Evolutionary conservation across 2,113 vertebrate species (phyloP).

Genomic region (Epinephelus lanceolatus): DNA sequence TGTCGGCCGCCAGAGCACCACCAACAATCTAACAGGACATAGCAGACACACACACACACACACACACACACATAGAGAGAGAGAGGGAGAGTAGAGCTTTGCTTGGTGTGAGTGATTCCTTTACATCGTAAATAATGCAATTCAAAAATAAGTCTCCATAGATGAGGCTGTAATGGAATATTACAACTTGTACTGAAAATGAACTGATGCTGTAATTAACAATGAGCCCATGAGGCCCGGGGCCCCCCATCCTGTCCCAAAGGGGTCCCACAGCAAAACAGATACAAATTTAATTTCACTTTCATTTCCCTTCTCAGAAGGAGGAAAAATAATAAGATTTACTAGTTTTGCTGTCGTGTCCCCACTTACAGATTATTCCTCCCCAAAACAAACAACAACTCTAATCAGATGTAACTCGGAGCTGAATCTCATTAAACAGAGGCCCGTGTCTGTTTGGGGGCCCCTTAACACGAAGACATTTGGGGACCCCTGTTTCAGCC

Average conservation of each 20-base stretch:
- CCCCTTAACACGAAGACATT: not conserved
- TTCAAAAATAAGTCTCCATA: not conserved
- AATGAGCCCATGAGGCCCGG: not conserved
- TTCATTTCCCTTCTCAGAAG: conserved; percentile 57
- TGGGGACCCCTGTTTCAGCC: conserved; percentile 25
- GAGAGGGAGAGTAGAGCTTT: not conserved
- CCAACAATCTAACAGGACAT: conserved; percentile 78
- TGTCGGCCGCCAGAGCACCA: conserved; percentile 81
- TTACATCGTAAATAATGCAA: not conserved
- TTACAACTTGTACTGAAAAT: not conserved
- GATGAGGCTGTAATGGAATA: not conserved
- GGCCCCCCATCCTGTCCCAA: conserved; percentile 17
- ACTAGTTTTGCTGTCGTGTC: not conserved
- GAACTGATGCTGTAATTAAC: conserved; percentile 31
- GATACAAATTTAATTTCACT: conserved; percentile 60
- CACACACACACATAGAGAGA: not conserved
- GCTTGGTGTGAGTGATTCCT: not conserved
- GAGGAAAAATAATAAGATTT: not conserved
- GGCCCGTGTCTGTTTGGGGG: not conserved
- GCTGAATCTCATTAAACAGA: not conserved
- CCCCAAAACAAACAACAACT: conserved; percentile 9
- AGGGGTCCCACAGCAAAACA: conserved; percentile 36
- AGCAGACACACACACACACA: conserved; percentile 23
- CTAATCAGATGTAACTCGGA: conserved; percentile 19
- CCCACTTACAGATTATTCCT: not conserved